Evolutionary conservation across 1,140 invertebrate species (phyloP).

Genomic region (Leptopilina clavipes): DNA sequence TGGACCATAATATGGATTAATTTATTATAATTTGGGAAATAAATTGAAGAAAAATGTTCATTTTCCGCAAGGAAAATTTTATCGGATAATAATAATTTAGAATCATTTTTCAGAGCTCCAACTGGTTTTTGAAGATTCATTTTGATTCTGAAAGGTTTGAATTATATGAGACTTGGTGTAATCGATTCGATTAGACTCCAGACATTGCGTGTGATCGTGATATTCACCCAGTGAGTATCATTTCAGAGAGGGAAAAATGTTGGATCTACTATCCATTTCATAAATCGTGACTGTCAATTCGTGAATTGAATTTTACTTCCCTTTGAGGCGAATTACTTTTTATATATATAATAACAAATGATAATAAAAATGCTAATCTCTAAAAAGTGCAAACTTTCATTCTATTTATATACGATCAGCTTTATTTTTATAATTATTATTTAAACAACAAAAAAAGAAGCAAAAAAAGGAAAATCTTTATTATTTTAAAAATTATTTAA

Average conservation of each 20-base stretch:
- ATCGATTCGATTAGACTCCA: constrained; percentile 29
- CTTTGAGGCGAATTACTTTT: background rate
- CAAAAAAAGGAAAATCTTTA: too few relatives aligned
- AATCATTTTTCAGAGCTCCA: background rate
- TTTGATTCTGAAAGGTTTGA: constrained; percentile 2
- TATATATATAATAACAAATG: background rate
- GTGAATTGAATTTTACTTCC: constrained; percentile 1
- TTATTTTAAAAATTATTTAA: too few relatives aligned
- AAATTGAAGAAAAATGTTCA: background rate
- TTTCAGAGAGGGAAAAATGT: constrained; percentile 10
- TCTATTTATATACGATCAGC: too few relatives aligned
- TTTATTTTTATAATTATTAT: too few relatives aligned
- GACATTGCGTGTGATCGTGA: constrained; percentile 14
- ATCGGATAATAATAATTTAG: background rate
- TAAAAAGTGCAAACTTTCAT: too few relatives aligned
- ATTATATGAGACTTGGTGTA: background rate
- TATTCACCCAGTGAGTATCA: background rate
- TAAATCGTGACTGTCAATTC: constrained; percentile 16
- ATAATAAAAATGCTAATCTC: too few relatives aligned
- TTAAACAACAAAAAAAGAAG: too few relatives aligned
- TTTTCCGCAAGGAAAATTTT: background rate
- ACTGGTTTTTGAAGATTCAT: background rate
- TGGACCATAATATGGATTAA: too few relatives aligned
- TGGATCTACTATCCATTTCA: constrained; percentile 8
- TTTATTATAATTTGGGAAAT: too few relatives aligned